Conservation (phyloP, 2,888 invertebrate genomes). For the Morpho deidamia region DNA sequence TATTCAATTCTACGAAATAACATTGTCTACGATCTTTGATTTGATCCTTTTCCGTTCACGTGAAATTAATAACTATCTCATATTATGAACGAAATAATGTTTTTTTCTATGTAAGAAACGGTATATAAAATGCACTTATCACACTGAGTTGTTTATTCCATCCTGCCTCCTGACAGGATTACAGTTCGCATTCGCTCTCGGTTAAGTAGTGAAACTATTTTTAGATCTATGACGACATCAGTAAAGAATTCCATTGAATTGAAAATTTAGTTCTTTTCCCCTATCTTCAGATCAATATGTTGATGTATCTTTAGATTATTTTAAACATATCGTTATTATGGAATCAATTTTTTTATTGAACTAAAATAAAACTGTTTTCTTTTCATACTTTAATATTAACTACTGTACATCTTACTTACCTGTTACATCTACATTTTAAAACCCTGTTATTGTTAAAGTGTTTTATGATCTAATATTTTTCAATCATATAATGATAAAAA, state of each 20-base stretch:
- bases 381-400: too few species aligned
- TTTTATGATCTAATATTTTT: too few species aligned
- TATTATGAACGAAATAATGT: not conserved
- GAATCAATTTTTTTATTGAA: too few species aligned
- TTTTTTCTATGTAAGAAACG: conserved; percentile 1
- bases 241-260: conserved; percentile 56
- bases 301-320: not conserved
- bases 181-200: conserved; percentile 48
- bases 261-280: conserved; percentile 38
- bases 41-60: too few species aligned
- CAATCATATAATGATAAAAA: too few species aligned
- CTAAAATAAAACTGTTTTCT: too few species aligned
- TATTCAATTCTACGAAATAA: too few species aligned
- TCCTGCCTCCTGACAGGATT: conserved; percentile 47
- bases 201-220: conserved; percentile 59
- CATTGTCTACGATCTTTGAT: too few species aligned
- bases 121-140: conserved; percentile 12
- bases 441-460: too few species aligned
- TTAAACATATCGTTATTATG: not conserved
- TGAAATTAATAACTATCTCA: too few species aligned
- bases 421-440: too few species aligned
- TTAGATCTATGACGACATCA: conserved; percentile 58
- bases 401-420: too few species aligned
- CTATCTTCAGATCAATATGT: conserved; percentile 9
- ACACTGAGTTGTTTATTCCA: conserved; percentile 22